Evolutionary conservation across 2,888 invertebrate species (phyloP), one percentile per base, ranked within the genome.

Genomic region (Oasisia sp.): DNA sequence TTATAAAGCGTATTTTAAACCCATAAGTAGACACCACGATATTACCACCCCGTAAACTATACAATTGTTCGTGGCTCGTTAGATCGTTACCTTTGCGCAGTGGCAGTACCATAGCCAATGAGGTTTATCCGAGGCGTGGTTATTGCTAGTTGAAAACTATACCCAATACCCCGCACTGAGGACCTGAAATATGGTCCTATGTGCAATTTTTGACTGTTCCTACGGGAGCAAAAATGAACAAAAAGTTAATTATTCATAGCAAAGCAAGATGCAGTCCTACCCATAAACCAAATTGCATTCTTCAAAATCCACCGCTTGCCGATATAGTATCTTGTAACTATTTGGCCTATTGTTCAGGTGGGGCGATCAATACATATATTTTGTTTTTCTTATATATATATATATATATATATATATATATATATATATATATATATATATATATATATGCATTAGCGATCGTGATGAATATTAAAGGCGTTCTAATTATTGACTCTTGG

Each of bases 121-220:
- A 96, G 95, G 96, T 95, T 95, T 93, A 95, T 95, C 95, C 95
- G 95, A 96, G 95, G 95, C 95, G 95, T 95, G 96, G 95, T 95
- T 95, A 95, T 95, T 96, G 95, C 96, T 96, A 95, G 95, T 95
- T 96, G 95, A 96, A 95, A 96, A 96, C 95, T 95, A 95, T 95
- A 95, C 95, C 95, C 95, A 95, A 95, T 95, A 95, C 95, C 95
- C 95, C 95, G 95, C 95, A 94, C 94, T 94, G 95, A 94, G 94
- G 95, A 94, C 95, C 95, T 95, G 95, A 94, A 95, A 94, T 92
- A 95, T 93, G 94, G 94, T 94, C 95, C 95, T 95, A 95, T 94
- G 93, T 94, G 95, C 95, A 95, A 95, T 95, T 95, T 95, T 94
- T 95, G 94, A 91, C 91, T 92, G 92, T 93, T 92, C 92, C 91